Base-by-base conservation (phyloP, 2,888 invertebrate species). In the Arctia plantaginis region DNA sequence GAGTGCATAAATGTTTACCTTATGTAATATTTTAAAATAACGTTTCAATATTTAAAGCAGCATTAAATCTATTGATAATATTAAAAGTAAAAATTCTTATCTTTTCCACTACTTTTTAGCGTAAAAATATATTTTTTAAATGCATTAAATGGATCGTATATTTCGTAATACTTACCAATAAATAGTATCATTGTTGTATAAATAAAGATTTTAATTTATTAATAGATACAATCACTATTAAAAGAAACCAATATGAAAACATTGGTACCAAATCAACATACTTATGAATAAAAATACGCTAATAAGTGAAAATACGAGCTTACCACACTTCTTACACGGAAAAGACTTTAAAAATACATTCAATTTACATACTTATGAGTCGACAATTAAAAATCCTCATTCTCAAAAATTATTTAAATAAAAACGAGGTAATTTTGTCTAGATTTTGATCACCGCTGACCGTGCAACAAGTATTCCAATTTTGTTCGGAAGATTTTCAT, bases 291-390 rank as follows among this genome's bases (percentile, higher is more conserved):
- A 75, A 71, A 73, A 78, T 30, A 73, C 68, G 79, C 69, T 66
- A 69, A 69, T 77, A 76, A 76, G 20, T 68, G 74, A 62, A 74
- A 78, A 77, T 75, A 77, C 71, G 64, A 70, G 66, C 51, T 64
- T 59, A 75, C 15, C 39, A 44, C 74, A 69, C 55, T 66, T 47
- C 35, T 70, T 67, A 76, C 70, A 70, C 70, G 69, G 39, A 66
- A 73, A 44, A 64, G 65, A 74, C 20, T 65, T 73, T 62, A 70
- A 77, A 62, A 66, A 68, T 68, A 80, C 72, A 72, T 70, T 35
- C 44, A 75, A 85, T 83, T 82, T 73, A 69, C 81, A 83, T 79
- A 79, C 62, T 41, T 77, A 76, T 83, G 76, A 80, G 78, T 77
- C 77, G 66, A 74, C 77, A 78, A 76, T 78, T 85, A 81, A 79